Evolutionary conservation across 2,113 vertebrate species (phyloP), one percentile per base, ranked within the genome.

Genomic region (Muntiacus reevesi): DNA sequence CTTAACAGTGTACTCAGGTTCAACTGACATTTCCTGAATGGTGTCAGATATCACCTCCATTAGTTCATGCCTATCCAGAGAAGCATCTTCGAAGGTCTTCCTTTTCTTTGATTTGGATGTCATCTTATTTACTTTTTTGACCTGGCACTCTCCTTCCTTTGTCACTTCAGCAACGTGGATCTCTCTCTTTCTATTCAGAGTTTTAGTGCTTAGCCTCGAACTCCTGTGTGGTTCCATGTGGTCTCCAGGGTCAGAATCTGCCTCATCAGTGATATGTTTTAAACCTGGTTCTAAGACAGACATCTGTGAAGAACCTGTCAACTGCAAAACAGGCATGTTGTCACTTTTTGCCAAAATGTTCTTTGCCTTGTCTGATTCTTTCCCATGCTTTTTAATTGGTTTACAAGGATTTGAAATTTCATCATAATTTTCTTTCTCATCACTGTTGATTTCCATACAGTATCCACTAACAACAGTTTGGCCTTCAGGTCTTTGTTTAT

Each of bases 361-460:
- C 62, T 98, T 98, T 94, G 98, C 91, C 62, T 97, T 96, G 36
- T 52, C 45, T 25, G 96, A 98, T 43, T 98, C 92, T 59, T 82
- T 94, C 79, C 10, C 71, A 23, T 15, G 81, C 3, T 96, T 98
- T 81, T 91, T 86, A 45, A 96, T 64, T 76, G 0, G 28, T 94
- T 97, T 92, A 45, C 78, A 85, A 89, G 59, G 30, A 87, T 30
- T 27, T 95, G 96, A 67, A 93, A 43, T 33, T 93, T 88, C 47
- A n/a, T 84, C 82, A 33, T 21, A 71, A 85, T 84, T 97, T 96
- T 96, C 91, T 88, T 54, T 89, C 94, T 98, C 60, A 86, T 93
- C 86, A 36, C 25, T 97, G 43, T n/a, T 85, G 47, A 30, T 62
- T 93, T 97, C 96, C 84, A 60, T 8, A 52, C 30, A 93, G 55